phyloP scores from a whole-genome alignment of 2,797 vertebrate species.

The Pseudochirops cupreus region DNA sequence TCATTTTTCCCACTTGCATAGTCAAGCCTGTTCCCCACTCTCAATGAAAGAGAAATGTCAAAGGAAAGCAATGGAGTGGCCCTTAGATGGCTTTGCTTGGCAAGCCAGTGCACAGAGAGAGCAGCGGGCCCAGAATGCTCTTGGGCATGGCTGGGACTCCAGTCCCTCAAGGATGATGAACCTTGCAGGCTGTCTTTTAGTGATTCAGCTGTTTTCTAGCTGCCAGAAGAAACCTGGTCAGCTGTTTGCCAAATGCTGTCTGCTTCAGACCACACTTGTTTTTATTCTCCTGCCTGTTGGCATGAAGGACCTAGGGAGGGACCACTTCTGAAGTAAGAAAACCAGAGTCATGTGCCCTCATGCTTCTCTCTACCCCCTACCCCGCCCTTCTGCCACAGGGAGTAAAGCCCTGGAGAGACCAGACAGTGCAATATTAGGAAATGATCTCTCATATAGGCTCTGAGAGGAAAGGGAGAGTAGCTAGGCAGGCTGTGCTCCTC shows the following conservation, averaged over 20 bases:
- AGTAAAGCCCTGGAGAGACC: conserved; percentile 66
- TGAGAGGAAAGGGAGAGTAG: conserved; percentile 61
- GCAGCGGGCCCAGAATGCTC: conserved; percentile 67
- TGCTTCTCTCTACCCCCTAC: background rate
- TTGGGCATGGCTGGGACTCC: conserved; percentile 55
- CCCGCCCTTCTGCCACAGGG: conserved; percentile 54
- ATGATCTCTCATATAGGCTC: conserved; percentile 65
- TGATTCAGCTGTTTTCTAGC: conserved; percentile 68
- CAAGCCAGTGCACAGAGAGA: conserved; percentile 48
- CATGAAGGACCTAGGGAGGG: conserved; percentile 4
- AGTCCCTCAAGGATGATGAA: conserved; percentile 38
- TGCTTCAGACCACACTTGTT: conserved; percentile 71
- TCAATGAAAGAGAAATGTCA: background rate
- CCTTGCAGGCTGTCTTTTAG: background rate
- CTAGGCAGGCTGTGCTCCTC: background rate
- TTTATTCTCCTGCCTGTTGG: conserved; percentile 75
- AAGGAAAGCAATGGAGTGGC: background rate
- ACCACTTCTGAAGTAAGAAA: conserved; percentile 77
- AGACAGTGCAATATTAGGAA: conserved; percentile 64
- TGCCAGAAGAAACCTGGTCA: conserved; percentile 70
- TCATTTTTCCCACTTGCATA: background rate
- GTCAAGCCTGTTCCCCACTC: background rate
- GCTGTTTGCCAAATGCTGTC: conserved; percentile 77
- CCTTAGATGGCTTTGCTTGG: conserved; percentile 52
- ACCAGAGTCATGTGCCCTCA: conserved; percentile 61